phyloP scores from a whole-genome alignment of 2,113 vertebrate species.

The Burhinus oedicnemus region DNA sequence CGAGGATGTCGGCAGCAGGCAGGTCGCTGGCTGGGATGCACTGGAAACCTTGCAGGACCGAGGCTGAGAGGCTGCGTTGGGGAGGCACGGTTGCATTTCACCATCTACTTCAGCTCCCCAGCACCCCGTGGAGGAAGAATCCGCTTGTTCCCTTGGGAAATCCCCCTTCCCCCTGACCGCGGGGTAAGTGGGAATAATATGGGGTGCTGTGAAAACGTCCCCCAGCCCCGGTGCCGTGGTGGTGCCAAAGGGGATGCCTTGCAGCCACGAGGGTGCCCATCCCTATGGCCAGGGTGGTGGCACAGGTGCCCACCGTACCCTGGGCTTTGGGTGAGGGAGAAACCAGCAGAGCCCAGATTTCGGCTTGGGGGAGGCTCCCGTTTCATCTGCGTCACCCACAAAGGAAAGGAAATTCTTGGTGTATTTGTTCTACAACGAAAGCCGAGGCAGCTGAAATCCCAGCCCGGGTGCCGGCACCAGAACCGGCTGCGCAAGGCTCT shows the following conservation, averaged over 20 bases:
- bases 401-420: neutral
- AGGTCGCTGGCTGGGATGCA: conserved; percentile 35
- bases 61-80: neutral
- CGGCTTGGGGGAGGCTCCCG: accelerated
- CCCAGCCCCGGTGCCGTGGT: neutral
- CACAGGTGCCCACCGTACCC: neutral
- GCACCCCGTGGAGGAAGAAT: accelerated
- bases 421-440: neutral
- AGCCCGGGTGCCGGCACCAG: neutral
- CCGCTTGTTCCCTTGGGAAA: neutral
- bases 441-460: neutral
- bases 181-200: neutral
- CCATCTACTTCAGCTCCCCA: accelerated
- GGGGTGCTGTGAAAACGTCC: neutral
- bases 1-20: neutral
- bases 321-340: neutral
- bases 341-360: neutral
- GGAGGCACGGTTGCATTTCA: neutral
- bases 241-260: neutral
- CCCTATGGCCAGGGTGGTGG: accelerated
- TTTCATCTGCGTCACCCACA: accelerated
- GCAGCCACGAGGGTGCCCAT: neutral
- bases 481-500: neutral
- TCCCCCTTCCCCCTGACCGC: neutral
- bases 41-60: conserved; percentile 36